These are phyloP conservation scores for Aphelocoma coerulescens DNA, from an alignment of 2,113 vertebrate genomes.

Conservation along the genomic window DNA sequence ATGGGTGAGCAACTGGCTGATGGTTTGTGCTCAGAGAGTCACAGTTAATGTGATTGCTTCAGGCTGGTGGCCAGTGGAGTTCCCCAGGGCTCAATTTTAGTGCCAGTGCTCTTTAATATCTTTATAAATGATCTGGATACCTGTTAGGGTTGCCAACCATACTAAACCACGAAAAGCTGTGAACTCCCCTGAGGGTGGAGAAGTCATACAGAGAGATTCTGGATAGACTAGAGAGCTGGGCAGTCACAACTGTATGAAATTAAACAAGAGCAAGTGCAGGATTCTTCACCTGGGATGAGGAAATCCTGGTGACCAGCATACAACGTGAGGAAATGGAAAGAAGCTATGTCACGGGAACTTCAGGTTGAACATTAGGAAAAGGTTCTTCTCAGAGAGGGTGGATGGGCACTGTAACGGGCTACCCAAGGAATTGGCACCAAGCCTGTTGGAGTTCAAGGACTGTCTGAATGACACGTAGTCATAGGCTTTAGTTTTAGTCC, in stretches of 20 bases:
- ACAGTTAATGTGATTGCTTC: not conserved
- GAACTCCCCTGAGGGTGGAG: not conserved
- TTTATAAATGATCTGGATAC: not conserved
- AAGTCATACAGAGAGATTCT: not conserved
- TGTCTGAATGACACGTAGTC: not conserved
- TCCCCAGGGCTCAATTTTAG: not conserved
- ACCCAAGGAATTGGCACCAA: not conserved
- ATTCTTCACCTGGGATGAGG: not conserved
- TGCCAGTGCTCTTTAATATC: not conserved
- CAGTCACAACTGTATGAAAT: not conserved
- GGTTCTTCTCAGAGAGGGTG: not conserved
- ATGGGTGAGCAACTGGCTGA: not conserved
- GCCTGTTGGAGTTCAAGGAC: not conserved
- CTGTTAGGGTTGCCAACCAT: not conserved
- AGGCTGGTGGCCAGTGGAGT: not conserved
- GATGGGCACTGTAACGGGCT: fast-evolving
- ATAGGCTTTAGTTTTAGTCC: not conserved
- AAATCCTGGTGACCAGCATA: not conserved
- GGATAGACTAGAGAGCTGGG: not conserved
- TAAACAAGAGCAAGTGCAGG: not conserved
- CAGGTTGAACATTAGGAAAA: not conserved
- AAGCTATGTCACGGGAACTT: not conserved
- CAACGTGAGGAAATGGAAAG: not conserved
- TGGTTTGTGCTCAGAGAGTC: not conserved
- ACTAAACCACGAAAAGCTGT: not conserved